Evolutionary conservation across 2,113 vertebrate species (phyloP).

Genomic region (Platycercus adscitus): DNA sequence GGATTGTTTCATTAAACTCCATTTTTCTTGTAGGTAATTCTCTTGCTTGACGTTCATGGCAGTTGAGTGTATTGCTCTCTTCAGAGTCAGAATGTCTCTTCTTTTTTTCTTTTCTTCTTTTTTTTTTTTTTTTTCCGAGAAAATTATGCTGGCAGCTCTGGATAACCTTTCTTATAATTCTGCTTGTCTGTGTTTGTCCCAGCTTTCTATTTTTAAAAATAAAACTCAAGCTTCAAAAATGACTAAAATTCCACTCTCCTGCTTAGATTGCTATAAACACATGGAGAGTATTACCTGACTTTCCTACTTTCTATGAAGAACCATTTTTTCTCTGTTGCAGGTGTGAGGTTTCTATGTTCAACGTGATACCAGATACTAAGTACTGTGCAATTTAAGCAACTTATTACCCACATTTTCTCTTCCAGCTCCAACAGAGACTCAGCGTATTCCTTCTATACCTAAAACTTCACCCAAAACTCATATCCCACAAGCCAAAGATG

Average conservation of each 20-base stretch:
- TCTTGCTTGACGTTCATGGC: neutral
- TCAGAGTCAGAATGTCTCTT: neutral
- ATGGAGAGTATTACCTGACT: neutral
- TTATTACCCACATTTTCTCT: constrained; percentile 56
- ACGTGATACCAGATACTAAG: neutral
- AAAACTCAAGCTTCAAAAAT: neutral
- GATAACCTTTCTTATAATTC: neutral
- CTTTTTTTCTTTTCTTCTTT: neutral
- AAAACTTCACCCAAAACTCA: constrained; percentile 61
- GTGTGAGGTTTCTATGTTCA: neutral
- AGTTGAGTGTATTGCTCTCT: neutral
- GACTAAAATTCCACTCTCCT: neutral
- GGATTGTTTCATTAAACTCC: neutral
- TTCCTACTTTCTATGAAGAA: neutral
- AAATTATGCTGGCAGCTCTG: neutral
- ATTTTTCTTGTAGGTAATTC: neutral
- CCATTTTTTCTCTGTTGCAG: constrained; percentile 19
- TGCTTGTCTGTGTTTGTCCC: neutral
- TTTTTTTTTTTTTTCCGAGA: neutral
- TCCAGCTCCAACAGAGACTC: constrained; percentile 68
- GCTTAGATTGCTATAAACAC: neutral
- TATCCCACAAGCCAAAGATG: constrained; percentile 56
- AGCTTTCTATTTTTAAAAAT: neutral
- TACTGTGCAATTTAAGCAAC: neutral
- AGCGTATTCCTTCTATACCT: constrained; percentile 45